A percentile compares a stretch with the other conserved stretches of the same genome.
phyloP scores from a whole-genome alignment of 2,797 vertebrate genomes.

The Odontamblyopus rebecca region DNA sequence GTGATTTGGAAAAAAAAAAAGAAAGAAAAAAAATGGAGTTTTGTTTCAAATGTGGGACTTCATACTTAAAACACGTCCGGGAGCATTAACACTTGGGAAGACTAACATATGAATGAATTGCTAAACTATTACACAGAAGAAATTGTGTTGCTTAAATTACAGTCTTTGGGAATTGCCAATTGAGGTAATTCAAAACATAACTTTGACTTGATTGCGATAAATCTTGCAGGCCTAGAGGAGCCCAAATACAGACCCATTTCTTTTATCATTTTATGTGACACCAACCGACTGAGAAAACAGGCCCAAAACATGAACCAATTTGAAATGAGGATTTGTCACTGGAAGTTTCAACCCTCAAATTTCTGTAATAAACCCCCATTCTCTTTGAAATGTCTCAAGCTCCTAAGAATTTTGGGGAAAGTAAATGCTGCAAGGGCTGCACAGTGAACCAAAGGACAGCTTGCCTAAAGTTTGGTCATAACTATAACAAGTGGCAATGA shows the following conservation, averaged over 20 bases:
- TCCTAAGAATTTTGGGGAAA: slow-evolving; percentile 5
- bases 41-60: too few species aligned
- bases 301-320: neutral
- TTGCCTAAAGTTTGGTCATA: slow-evolving; percentile 22
- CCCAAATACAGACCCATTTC: neutral
- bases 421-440: neutral
- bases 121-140: too few species aligned
- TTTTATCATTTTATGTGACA: neutral
- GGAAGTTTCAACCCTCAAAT: neutral
- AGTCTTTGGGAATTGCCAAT: neutral
- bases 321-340: neutral
- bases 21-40: too few species aligned
- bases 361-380: neutral
- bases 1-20: too few species aligned
- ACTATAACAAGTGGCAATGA: slow-evolving; percentile 32
- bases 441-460: slow-evolving; percentile 12
- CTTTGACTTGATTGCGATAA: too few species aligned
- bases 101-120: too few species aligned
- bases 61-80: too few species aligned
- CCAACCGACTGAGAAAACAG: neutral
- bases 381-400: neutral
- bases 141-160: too few species aligned
- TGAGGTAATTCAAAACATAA: too few species aligned
- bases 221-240: too few species aligned
- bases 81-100: too few species aligned